Evolutionary conservation across 2,888 invertebrate genomes (phyloP).

Genomic region (Nemotelus pantherinus): DNA sequence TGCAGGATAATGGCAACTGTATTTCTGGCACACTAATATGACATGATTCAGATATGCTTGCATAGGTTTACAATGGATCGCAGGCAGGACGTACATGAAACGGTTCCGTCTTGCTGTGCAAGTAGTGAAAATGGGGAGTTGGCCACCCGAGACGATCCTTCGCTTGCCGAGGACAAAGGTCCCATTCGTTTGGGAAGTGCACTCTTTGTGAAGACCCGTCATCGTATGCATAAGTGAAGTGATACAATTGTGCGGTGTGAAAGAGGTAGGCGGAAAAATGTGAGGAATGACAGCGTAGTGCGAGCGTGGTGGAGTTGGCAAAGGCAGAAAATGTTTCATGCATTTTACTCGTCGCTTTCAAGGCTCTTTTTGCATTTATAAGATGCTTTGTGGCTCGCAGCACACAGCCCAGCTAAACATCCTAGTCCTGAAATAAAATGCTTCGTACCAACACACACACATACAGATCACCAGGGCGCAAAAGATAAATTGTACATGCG

Average conservation of each 20-base stretch:
- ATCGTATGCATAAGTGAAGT: not conserved
- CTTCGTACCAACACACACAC: not conserved
- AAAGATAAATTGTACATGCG: conserved; percentile 33
- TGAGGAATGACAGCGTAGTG: not conserved
- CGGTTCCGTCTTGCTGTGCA: conserved; percentile 8
- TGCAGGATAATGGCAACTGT: conserved; percentile 41
- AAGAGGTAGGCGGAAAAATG: not conserved
- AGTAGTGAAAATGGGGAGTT: not conserved
- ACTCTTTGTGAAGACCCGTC: conserved; percentile 4
- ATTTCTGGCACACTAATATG: conserved; percentile 37
- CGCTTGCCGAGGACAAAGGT: conserved; percentile 26
- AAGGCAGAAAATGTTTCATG: conserved; percentile 38
- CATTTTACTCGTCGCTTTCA: conserved; percentile 40
- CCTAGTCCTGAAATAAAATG: too few relatives aligned
- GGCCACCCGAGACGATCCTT: not conserved
- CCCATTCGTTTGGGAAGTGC: conserved; percentile 14
- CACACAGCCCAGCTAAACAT: not conserved
- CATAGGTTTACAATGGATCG: conserved; percentile 15
- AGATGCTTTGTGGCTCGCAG: conserved; percentile 21
- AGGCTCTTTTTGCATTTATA: conserved; percentile 40
- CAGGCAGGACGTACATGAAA: conserved; percentile 33
- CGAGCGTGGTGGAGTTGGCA: not conserved
- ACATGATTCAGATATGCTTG: conserved; percentile 15
- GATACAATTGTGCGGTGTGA: not conserved
- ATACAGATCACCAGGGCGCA: not conserved